Evolutionary conservation across 2,113 vertebrate species (phyloP), one percentile per base, ranked within the genome.

Genomic region (Saimiri boliviensis): DNA sequence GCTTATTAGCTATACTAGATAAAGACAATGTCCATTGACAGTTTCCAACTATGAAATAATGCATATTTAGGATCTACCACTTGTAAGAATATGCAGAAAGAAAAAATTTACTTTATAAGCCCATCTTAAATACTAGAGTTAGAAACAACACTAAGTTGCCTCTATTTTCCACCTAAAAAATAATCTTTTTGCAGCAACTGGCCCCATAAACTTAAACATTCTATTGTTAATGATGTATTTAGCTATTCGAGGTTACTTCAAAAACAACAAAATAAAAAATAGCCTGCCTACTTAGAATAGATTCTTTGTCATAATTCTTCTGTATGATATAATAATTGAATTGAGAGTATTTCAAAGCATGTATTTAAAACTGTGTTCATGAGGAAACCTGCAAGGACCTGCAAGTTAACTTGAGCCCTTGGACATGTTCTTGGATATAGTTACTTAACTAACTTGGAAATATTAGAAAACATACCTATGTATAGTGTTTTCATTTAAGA

Each of bases 81-180:
- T 60, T 91, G 21, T 35, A 60, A n/a, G 27, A 89, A 20, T 1
- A 47, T 23, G 3, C 14, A 76, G 25, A 25, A 77, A 17, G 40
- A 85, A 89, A 88, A 89, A 7, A 80, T 73, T 58, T 86, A 63
- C 32, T 87, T 93, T 56, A 54, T 40, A 79, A 86, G 9, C 25
- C 74, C 94, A 89, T 76, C 45, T 92, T 13, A 92, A 81, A 94
- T 52, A 77, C 35, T 12, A 88, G 13, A 30, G 1, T 95, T 91
- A 93, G 66, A 94, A 74, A 77, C 85, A 91, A 91, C 11, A 80
- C 17, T 68, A 91, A 91, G 71, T 40, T 77, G 82, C 8, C 70
- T 54, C 79, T 89, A 60, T 16, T 96, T 92, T 90, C 32, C 40
- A 89, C 12, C 47, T 60, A 80, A 91, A 95, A 19, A 95, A 79